Conservation (phyloP, 92 coral and sea anemone genomes). For the Actinernus sp. region DNA sequence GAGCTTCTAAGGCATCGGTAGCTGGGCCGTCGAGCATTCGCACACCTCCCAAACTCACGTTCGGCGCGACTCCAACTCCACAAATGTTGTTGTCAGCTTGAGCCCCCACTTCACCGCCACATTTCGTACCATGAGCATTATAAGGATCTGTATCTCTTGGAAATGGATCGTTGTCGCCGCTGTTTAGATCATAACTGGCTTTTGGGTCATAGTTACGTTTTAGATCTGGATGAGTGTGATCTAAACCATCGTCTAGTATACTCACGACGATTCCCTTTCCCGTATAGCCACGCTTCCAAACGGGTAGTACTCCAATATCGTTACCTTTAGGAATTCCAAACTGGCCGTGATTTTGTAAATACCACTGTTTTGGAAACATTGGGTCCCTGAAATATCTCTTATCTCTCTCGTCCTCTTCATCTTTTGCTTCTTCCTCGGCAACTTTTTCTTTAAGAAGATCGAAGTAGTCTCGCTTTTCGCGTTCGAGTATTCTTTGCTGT, state of each 20-base stretch:
- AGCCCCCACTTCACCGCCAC: slow-evolving; percentile 96
- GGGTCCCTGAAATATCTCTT: slow-evolving; percentile 85
- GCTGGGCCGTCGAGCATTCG: slow-evolving; percentile 98
- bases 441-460: slow-evolving; percentile 11
- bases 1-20: slow-evolving; percentile 89
- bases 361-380: slow-evolving; percentile 74
- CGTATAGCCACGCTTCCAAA: slow-evolving; percentile 81
- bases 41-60: slow-evolving; percentile 89
- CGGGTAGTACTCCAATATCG: slow-evolving; percentile 84
- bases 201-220: slow-evolving; percentile 87
- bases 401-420: slow-evolving; percentile 43
- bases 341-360: slow-evolving; percentile 79
- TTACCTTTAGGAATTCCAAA: slow-evolving; percentile 52
- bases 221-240: slow-evolving; percentile 93
- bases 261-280: slow-evolving; percentile 92
- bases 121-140: slow-evolving; percentile 98
- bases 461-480: slow-evolving; percentile 77
- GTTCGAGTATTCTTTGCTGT: slow-evolving; percentile 73
- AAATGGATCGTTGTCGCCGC: slow-evolving; percentile 73
- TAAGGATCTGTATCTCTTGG: slow-evolving; percentile 90
- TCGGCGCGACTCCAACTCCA: slow-evolving; percentile 95
- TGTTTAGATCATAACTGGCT: slow-evolving; percentile 88
- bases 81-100: slow-evolving; percentile 88
- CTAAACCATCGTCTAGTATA: slow-evolving; percentile 94
- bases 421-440: slow-evolving; percentile 25